Conservation (phyloP, 2,888 invertebrate species). For the Trachelus iudaicus region DNA sequence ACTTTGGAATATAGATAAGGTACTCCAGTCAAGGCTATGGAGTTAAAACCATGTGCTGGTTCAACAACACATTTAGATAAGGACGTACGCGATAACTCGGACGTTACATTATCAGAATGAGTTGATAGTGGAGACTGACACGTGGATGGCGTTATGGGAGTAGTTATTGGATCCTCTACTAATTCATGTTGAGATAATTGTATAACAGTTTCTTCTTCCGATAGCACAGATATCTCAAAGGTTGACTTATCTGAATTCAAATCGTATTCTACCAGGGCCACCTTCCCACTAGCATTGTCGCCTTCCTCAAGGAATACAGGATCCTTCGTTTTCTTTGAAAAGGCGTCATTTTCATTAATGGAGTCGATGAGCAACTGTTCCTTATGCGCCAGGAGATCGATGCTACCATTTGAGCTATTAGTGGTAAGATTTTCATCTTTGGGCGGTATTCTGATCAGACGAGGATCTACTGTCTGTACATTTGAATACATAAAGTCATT, state of each 20-base stretch:
- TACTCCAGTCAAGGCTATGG: slow-evolving; percentile 18
- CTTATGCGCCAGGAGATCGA: not conserved
- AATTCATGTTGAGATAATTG: slow-evolving; percentile 13
- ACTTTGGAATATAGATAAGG: slow-evolving; percentile 26
- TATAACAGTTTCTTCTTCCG: slow-evolving; percentile 16
- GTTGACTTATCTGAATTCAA: slow-evolving; percentile 17
- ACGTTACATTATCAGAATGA: slow-evolving; percentile 22
- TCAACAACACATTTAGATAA: slow-evolving; percentile 20
- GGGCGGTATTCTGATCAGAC: slow-evolving; percentile 27
- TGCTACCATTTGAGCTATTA: slow-evolving; percentile 3
- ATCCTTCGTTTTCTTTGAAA: slow-evolving; percentile 15
- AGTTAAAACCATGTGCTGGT: slow-evolving; percentile 21
- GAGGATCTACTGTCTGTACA: slow-evolving; percentile 42
- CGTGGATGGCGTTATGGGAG: slow-evolving; percentile 14
- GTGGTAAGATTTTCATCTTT: slow-evolving; percentile 5
- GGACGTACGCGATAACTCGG: slow-evolving; percentile 13
- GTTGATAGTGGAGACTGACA: slow-evolving; percentile 17
- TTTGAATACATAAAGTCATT: slow-evolving; percentile 40
- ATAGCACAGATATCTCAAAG: slow-evolving; percentile 17
- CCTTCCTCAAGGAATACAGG: slow-evolving; percentile 22
- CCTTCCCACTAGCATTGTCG: slow-evolving; percentile 13
- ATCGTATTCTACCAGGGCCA: slow-evolving; percentile 24
- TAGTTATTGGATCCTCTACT: slow-evolving; percentile 18
- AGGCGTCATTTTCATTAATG: not conserved
- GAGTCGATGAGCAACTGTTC: not conserved